phyloP scores from a whole-genome alignment of 2,797 vertebrate genomes.

The Lemur catta region DNA sequence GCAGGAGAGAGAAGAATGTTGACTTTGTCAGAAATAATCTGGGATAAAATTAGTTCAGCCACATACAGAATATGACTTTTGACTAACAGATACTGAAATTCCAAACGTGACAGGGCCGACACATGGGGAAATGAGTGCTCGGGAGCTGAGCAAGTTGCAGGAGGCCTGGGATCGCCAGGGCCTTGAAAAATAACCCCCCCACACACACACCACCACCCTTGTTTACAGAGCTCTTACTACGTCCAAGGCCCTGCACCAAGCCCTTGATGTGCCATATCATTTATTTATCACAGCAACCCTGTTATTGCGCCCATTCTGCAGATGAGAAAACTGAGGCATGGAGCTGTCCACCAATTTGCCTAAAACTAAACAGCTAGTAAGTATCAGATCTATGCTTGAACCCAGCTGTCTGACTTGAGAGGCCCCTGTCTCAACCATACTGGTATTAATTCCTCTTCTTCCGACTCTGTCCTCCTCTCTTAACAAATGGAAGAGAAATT shows the following conservation, averaged over 20 bases:
- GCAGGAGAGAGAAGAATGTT: constrained; percentile 62
- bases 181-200: background rate
- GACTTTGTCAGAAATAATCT: constrained; percentile 67
- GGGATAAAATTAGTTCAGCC: constrained; percentile 68
- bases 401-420: background rate
- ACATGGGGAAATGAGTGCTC: background rate
- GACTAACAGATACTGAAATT: constrained; percentile 71
- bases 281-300: background rate
- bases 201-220: too few relatives aligned
- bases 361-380: background rate
- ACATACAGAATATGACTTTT: constrained; percentile 54
- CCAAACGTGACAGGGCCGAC: constrained; percentile 28
- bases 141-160: background rate
- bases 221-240: background rate
- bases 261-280: fast-evolving
- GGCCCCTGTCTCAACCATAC: background rate
- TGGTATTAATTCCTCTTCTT: background rate
- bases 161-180: constrained; percentile 53
- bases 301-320: background rate
- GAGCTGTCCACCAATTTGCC: background rate
- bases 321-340: constrained; percentile 43
- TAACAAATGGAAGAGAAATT: background rate
- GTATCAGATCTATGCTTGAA: background rate
- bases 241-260: background rate
- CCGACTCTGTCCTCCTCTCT: background rate